Percentiles rank a stretch among this genome's conserved stretches.
These are phyloP conservation scores for Andricus curvator DNA, from an alignment of 2,888 invertebrate species.

Conservation along the genomic window DNA sequence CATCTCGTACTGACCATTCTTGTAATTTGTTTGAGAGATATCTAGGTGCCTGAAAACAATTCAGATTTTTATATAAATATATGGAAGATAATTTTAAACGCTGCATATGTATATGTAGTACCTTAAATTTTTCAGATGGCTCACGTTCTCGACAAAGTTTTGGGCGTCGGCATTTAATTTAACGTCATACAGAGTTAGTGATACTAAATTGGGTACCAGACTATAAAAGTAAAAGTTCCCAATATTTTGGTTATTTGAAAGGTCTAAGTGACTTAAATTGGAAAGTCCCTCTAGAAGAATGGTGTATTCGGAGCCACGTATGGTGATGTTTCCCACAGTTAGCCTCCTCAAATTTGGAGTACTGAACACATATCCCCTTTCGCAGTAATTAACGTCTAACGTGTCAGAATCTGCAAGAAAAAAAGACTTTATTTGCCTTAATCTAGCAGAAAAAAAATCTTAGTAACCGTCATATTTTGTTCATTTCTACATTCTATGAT, in stretches of 20 bases:
- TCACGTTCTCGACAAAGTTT: constrained; percentile 72
- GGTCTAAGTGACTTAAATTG: constrained; percentile 85
- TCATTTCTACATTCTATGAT: no score
- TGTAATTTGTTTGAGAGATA: constrained; percentile 87
- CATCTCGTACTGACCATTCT: constrained; percentile 86
- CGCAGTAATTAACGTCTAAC: constrained; percentile 70
- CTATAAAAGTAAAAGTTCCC: constrained; percentile 85
- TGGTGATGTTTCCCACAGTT: constrained; percentile 80
- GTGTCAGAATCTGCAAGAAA: constrained; percentile 32
- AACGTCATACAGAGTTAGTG: constrained; percentile 91
- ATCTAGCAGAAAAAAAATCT: no score
- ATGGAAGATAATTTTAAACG: constrained; percentile 49
- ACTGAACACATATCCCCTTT: constrained; percentile 80
- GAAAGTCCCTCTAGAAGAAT: constrained; percentile 82
- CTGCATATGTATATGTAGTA: constrained; percentile 58
- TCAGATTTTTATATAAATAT: constrained; percentile 74
- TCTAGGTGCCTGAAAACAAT: constrained; percentile 86
- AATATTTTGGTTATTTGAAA: constrained; percentile 84
- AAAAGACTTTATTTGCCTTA: neutral
- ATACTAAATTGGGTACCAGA: constrained; percentile 84
- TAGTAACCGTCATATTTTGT: no score
- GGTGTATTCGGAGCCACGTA: constrained; percentile 79
- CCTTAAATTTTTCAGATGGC: constrained; percentile 79
- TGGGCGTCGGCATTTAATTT: constrained; percentile 71
- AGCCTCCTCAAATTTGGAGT: constrained; percentile 83